Percentiles rank a stretch among this genome's conserved stretches.
Conservation (phyloP, 2,888 invertebrate genomes). For the Philopedon plagiatum region DNA sequence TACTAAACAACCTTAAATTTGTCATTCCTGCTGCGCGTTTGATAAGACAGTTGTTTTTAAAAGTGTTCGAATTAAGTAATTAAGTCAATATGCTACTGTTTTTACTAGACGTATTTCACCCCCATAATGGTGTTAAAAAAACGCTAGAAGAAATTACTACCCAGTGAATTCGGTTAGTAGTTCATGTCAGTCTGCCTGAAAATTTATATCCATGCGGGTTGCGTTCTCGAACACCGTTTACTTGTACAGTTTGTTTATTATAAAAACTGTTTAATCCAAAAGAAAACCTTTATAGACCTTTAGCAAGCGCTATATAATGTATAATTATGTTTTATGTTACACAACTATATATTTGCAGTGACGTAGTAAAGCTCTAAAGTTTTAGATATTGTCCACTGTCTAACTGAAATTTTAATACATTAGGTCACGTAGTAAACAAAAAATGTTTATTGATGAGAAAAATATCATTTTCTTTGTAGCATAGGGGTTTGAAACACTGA, state of each 20-base stretch:
- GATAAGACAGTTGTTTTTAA: no score
- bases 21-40: no score
- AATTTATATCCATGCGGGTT: slow-evolving; percentile 9
- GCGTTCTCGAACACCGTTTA: not conserved
- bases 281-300: not conserved
- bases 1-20: not conserved
- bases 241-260: not conserved
- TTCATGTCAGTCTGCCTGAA: not conserved
- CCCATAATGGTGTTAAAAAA: not conserved
- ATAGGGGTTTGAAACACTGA: no score
- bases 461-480: no score
- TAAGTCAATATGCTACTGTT: no score
- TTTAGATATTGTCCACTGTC: no score
- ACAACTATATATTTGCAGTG: not conserved
- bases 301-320: not conserved
- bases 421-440: no score
- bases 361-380: not conserved
- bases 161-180: slow-evolving; percentile 6
- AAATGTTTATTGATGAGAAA: no score
- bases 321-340: not conserved
- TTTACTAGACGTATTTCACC: not conserved
- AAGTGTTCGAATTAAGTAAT: no score
- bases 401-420: no score
- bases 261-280: not conserved
- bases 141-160: not conserved